Percentiles rank a stretch among this genome's conserved stretches.
These are phyloP conservation scores for Balanococcus diminutus DNA, from an alignment of 2,888 invertebrate genomes.

Conservation along the genomic window DNA sequence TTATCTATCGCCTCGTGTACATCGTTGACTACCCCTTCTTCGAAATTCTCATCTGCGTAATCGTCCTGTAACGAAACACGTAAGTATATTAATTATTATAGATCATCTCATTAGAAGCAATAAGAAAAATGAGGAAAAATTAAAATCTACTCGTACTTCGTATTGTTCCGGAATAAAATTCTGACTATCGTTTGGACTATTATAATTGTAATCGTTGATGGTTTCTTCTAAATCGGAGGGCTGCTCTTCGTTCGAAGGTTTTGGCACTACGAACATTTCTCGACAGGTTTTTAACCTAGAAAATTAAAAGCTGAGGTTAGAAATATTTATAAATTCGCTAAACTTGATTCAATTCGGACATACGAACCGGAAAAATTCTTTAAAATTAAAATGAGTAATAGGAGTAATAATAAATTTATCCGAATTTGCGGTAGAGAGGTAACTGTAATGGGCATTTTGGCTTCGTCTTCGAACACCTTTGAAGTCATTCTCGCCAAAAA, in stretches of 20 bases:
- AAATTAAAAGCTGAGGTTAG: too few species aligned
- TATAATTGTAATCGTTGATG: conserved; percentile 43
- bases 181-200: conserved; percentile 45
- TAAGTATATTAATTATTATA: not conserved
- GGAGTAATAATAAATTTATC: conserved; percentile 44
- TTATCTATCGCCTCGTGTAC: conserved; percentile 44
- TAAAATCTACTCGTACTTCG: too few species aligned
- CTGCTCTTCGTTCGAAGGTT: conserved; percentile 18
- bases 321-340: not conserved
- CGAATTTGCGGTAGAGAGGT: not conserved
- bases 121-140: too few species aligned
- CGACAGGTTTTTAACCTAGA: conserved; percentile 26
- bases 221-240: conserved; percentile 45
- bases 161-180: conserved; percentile 17
- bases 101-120: not conserved
- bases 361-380: conserved; percentile 46
- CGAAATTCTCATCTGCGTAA: conserved; percentile 31
- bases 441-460: not conserved
- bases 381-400: conserved; percentile 38
- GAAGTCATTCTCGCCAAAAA: not conserved
- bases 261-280: conserved; percentile 32
- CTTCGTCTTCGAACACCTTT: not conserved
- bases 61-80: conserved; percentile 19
- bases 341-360: not conserved
- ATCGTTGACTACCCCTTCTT: not conserved